Conservation (phyloP, 1,140 invertebrate species). For the Microvelia longipes region DNA sequence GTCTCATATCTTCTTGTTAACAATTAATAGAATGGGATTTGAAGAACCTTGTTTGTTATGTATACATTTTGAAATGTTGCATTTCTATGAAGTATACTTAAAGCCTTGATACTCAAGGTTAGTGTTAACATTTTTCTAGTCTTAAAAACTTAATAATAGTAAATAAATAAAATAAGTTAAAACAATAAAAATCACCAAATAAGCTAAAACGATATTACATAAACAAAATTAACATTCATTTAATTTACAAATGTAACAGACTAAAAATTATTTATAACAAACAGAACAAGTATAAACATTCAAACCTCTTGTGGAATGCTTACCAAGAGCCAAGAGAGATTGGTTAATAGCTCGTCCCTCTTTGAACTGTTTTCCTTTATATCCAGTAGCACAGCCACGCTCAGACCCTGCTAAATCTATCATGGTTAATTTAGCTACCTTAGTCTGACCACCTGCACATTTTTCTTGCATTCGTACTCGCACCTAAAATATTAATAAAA, state of each 20-base stretch:
- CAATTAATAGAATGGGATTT: too few species aligned
- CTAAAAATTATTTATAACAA: background rate
- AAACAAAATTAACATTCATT: background rate
- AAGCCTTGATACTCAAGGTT: too few species aligned
- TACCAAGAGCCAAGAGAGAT: slow-evolving; percentile 69
- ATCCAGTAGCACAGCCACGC: slow-evolving; percentile 66
- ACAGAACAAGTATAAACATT: background rate
- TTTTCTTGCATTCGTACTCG: slow-evolving; percentile 49
- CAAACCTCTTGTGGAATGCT: too few species aligned
- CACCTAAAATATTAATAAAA: slow-evolving; percentile 30
- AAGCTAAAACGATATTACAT: too few species aligned
- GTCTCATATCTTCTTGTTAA: too few species aligned
- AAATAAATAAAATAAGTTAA: too few species aligned
- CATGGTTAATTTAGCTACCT: slow-evolving; percentile 73
- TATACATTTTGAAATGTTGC: too few species aligned
- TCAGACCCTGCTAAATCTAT: slow-evolving; percentile 91
- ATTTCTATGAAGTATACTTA: too few species aligned
- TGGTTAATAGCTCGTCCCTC: slow-evolving; percentile 93
- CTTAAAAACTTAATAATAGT: too few species aligned
- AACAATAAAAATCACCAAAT: too few species aligned
- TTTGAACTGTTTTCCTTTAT: slow-evolving; percentile 59
- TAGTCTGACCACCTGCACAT: slow-evolving; percentile 38
- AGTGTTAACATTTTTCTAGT: too few species aligned
- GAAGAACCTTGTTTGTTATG: too few species aligned
- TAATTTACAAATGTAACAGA: background rate